A percentile compares a stretch with the other conserved stretches of the same genome.
Evolutionary conservation across 2,888 invertebrate genomes (phyloP).

Genomic region (Tupiocoris notatus): DNA sequence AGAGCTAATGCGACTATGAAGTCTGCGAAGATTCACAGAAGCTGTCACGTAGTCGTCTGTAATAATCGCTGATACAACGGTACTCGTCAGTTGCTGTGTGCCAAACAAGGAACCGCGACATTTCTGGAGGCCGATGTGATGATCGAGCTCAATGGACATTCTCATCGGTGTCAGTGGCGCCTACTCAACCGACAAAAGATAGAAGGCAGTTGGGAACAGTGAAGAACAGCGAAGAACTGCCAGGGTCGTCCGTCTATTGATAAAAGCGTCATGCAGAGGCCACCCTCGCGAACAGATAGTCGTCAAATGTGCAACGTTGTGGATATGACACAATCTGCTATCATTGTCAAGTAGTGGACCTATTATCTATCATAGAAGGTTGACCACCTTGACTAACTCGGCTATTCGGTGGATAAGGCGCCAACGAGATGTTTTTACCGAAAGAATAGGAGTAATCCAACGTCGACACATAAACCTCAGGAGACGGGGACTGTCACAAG

Average conservation of each 20-base stretch:
- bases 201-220: not conserved
- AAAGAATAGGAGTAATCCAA: not conserved
- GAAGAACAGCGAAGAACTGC: not conserved
- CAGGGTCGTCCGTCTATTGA: slow-evolving; percentile 18
- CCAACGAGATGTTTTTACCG: slow-evolving; percentile 17
- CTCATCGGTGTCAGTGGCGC: not conserved
- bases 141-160: slow-evolving; percentile 10
- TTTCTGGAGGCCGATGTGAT: not conserved
- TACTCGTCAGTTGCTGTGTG: not conserved
- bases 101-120: slow-evolving; percentile 10
- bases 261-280: not conserved
- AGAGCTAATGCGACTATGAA: too few species aligned
- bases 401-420: slow-evolving; percentile 14
- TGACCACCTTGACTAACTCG: slow-evolving; percentile 35
- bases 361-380: slow-evolving; percentile 17
- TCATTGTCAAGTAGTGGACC: slow-evolving; percentile 18
- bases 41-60: too few species aligned
- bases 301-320: slow-evolving; percentile 32
- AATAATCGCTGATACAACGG: slow-evolving; percentile 8
- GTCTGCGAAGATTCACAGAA: too few species aligned
- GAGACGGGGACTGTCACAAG: slow-evolving; percentile 10
- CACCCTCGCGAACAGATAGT: slow-evolving; percentile 12
- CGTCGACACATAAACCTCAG: not conserved
- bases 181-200: not conserved
- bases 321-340: slow-evolving; percentile 36